Base-by-base conservation (phyloP, 2,888 invertebrate species). In the Panzeria rudis region DNA sequence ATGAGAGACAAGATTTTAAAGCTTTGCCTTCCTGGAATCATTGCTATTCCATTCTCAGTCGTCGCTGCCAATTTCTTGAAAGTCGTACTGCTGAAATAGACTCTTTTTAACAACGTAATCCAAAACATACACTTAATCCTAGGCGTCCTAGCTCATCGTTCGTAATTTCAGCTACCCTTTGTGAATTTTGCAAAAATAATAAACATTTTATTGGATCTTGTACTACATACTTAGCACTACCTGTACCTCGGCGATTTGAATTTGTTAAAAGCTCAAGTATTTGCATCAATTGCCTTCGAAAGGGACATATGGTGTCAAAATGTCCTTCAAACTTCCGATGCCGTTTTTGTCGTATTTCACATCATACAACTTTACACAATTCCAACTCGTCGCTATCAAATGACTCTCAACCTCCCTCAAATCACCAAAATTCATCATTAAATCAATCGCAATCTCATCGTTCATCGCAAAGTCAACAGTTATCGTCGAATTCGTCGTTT, bases 11-110 rank as follows among this genome's bases (percentile, higher is more conserved):
- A 54, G 52, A 76, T 32, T 66, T 76, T 29, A 66, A 23, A 1
- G 44, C 56, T 54, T 23, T 77, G 23, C 77, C 77, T 15, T 77
- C 77, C 15, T 77, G 47, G 56, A 32, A 66, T n/a, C 13, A 61
- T 0, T 77, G 35, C 15, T 50, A n/a, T 8, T 11, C 13, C 38
- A 50, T 77, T 69, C 15, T 76, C 0, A 66, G 32, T 44, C 50
- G 56, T 41, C 54, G 76, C 20, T 76, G 76, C 20, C 66, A 66
- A 13, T 76, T 66, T 44, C 13, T 66, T 3, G 76, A 56, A 41
- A 76, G 71, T 25, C 72, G 47, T 38, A 38, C 15, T 29, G 5
- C 47, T 20, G 47, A 47, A 35, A 8, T 1, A 2, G 61, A 73
- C 3, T 50, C 61, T 23, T 23, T 11, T 73, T 47, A 50, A 3